Evolutionary conservation across 2,888 invertebrate genomes (phyloP).

Genomic region (Plagiodera versicolora): DNA sequence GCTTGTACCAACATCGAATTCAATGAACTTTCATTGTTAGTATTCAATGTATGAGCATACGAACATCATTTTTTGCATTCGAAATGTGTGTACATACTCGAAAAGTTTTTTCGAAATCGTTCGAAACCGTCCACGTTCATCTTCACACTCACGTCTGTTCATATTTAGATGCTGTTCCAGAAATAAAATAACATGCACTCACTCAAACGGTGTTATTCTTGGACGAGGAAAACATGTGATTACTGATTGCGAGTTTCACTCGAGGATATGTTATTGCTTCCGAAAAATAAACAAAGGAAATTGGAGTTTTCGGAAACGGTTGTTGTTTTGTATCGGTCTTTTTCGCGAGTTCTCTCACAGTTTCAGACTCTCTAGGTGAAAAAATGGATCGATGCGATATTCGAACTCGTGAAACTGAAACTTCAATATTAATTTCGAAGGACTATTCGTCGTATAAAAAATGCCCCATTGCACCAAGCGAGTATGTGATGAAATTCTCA

Average conservation of each 20-base stretch:
- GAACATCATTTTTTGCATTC: neutral
- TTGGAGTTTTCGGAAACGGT: neutral
- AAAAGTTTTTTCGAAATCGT: neutral
- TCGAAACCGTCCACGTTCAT: neutral
- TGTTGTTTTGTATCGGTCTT: neutral
- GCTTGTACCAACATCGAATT: too few species aligned
- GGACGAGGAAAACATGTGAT: neutral
- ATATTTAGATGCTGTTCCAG: conserved; percentile 15
- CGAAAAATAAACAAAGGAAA: neutral
- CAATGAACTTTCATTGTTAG: too few species aligned
- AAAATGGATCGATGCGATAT: too few species aligned
- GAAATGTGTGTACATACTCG: neutral
- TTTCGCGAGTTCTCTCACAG: too few species aligned
- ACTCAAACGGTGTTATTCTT: conserved; percentile 7
- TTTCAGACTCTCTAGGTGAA: too few species aligned
- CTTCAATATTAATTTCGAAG: too few species aligned
- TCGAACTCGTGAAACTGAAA: too few species aligned
- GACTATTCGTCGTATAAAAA: too few species aligned
- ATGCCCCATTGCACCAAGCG: too few species aligned
- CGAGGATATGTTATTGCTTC: neutral
- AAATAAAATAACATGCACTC: conserved; percentile 20
- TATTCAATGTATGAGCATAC: too few species aligned
- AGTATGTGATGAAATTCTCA: too few species aligned
- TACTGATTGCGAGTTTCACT: neutral
- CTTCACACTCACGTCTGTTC: conserved; percentile 1